A percentile compares a stretch with the other conserved stretches of the same genome.
These are phyloP conservation scores for Salvelinus namaycush DNA, from an alignment of 2,113 vertebrate genomes.

Conservation along the genomic window DNA sequence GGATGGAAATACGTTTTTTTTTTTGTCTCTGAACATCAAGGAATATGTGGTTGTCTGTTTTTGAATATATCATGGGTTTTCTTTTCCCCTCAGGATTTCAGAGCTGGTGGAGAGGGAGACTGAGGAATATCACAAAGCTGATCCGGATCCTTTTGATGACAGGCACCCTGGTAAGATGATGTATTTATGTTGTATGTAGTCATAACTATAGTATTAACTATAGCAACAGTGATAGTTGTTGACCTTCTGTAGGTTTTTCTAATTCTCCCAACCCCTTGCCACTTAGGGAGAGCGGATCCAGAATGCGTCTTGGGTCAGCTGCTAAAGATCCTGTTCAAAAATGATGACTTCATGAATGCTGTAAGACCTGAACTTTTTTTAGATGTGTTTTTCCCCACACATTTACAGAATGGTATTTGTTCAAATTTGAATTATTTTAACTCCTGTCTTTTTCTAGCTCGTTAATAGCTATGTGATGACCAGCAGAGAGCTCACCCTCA, in stretches of 20 bases:
- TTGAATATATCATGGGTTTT: too few species aligned
- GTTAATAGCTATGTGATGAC: conserved; percentile 99
- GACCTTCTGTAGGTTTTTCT: conserved; percentile 11
- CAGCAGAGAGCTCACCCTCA: conserved; percentile 90
- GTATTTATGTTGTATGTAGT: neutral
- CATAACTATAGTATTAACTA: neutral
- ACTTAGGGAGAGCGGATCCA: conserved; percentile 92
- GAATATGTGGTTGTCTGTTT: neutral
- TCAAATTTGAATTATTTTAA: neutral
- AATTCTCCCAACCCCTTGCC: conserved; percentile 30
- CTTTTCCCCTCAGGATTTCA: conserved; percentile 81
- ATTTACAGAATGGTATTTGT: too few species aligned
- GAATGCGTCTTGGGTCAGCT: conserved; percentile 95
- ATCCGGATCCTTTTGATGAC: conserved; percentile 98
- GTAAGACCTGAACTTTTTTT: conserved; percentile 67
- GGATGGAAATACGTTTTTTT: too few species aligned
- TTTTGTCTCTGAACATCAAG: too few species aligned
- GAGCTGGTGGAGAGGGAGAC: conserved; percentile 97
- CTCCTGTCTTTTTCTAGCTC: conserved; percentile 71
- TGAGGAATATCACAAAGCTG: conserved; percentile 96
- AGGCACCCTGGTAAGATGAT: conserved; percentile 87
- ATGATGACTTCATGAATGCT: conserved; percentile 98
- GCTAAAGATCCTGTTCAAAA: conserved; percentile 98
- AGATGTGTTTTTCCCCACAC: neutral
- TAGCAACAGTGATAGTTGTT: neutral